Conservation (phyloP, 2,888 invertebrate species). For the Cremastinae sp. region DNA sequence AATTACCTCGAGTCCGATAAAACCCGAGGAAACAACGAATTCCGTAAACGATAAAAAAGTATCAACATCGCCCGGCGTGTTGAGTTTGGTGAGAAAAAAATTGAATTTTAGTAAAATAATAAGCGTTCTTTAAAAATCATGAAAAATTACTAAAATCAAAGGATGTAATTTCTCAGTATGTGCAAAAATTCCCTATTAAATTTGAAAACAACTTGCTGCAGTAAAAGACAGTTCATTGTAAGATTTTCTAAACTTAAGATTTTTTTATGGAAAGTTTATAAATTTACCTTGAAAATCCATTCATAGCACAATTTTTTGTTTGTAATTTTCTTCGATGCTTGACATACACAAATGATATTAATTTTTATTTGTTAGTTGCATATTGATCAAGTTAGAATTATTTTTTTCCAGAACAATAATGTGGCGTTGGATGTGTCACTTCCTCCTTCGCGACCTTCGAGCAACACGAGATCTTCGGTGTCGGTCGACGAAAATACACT, state of each 20-base stretch:
- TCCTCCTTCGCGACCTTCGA: conserved; percentile 73
- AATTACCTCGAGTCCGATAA: conserved; percentile 75
- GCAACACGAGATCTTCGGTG: conserved; percentile 74
- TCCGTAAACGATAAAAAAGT: conserved; percentile 70
- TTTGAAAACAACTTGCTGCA: too few species aligned
- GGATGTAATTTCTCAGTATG: too few species aligned
- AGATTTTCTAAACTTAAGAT: not conserved
- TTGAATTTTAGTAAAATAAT: not conserved
- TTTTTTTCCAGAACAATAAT: conserved; percentile 75
- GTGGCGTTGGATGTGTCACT: conserved; percentile 69
- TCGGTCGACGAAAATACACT: conserved; percentile 76
- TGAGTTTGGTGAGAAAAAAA: conserved; percentile 66
- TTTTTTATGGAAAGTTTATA: not conserved
- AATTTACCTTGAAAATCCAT: not conserved
- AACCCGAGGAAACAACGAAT: conserved; percentile 66
- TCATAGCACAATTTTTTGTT: not conserved
- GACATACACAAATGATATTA: too few species aligned
- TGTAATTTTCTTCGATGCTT: not conserved
- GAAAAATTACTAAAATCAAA: too few species aligned
- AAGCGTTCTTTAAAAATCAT: too few species aligned
- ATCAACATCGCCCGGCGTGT: conserved; percentile 67
- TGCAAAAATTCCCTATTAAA: too few species aligned
- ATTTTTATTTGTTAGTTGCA: too few species aligned
- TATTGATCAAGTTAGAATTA: too few species aligned
- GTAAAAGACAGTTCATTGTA: too few species aligned